Conservation (phyloP, 2,113 vertebrate genomes). For the Notarius lentiginosus region DNA sequence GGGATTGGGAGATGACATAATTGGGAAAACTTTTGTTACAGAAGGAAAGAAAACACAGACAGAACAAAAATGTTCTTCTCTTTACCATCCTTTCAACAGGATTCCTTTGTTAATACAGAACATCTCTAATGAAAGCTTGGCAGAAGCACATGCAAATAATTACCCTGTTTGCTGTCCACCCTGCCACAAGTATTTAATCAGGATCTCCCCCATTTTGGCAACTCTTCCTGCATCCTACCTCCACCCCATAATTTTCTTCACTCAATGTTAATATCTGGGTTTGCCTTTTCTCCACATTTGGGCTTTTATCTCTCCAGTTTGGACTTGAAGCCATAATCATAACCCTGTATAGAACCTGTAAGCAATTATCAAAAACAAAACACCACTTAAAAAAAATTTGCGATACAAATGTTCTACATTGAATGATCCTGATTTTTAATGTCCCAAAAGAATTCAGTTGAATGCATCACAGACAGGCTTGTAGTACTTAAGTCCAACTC, state of each 20-base stretch:
- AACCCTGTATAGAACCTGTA: too few species aligned
- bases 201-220: neutral
- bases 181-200: conserved; percentile 1
- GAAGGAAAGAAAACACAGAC: neutral
- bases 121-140: neutral
- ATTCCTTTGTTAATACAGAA: neutral
- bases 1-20: neutral
- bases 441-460: neutral
- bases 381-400: neutral
- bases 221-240: neutral
- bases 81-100: neutral
- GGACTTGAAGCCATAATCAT: neutral
- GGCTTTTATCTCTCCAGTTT: neutral
- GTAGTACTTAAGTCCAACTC: too few species aligned
- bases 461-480: too few species aligned
- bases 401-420: neutral
- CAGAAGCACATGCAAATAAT: neutral
- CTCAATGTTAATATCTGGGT: neutral
- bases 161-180: neutral
- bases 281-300: neutral
- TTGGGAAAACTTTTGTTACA: neutral
- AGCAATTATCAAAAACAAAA: neutral
- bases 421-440: neutral
- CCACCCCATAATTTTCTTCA: neutral
- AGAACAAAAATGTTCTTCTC: neutral